Base-by-base conservation (phyloP, 2,797 vertebrate genomes). In the Prunella strophiata region DNA sequence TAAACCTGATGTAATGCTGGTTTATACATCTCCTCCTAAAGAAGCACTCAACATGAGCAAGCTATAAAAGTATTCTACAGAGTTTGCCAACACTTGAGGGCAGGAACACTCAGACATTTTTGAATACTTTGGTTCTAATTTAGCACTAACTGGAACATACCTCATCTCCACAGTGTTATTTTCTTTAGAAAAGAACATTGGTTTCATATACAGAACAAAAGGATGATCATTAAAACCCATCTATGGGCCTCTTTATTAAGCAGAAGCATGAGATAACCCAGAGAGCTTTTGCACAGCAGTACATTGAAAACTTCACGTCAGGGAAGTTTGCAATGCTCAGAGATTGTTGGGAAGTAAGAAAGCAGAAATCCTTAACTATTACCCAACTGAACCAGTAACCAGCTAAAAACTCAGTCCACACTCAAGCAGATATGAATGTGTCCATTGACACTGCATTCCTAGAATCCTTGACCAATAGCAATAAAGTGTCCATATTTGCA, bases 51-150 rank as follows among this genome's bases (percentile, higher is more conserved):
- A 50, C 32, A 77, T 83, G 47, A 89, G 13, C 57, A 90, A 84
- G 40, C 38, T 70, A 36, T 40, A 51, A 61, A 92, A 85, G 7
- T 77, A 51, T 71, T 85, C 42, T 77, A 38, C 50, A 50, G 68
- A 67, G 66, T 91, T 89, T 86, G 48, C 66, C 54, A 93, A 21
- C 50, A 63, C 45, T 62, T 3, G 25, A 81, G 47, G 51, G 55
- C 47, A 81, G 48, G 66, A 91, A 84, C 84, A 79, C 36, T 58
- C 45, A 85, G 36, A 43, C 47, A 40, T 59, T 89, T 94, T 83
- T 81, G 40, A 82, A 85, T 58, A 76, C 36, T 91, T 86, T 88
- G 65, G 10, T 94, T 92, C 70, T 89, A 88, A 74, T 93, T 82
- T 92, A 70, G 45, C 32, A 55, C 47, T 47, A 51, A 81, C 34